Percentiles rank a stretch among this genome's conserved stretches.
phyloP scores from a whole-genome alignment of 2,888 invertebrate species.

The Uropetala carovei region DNA sequence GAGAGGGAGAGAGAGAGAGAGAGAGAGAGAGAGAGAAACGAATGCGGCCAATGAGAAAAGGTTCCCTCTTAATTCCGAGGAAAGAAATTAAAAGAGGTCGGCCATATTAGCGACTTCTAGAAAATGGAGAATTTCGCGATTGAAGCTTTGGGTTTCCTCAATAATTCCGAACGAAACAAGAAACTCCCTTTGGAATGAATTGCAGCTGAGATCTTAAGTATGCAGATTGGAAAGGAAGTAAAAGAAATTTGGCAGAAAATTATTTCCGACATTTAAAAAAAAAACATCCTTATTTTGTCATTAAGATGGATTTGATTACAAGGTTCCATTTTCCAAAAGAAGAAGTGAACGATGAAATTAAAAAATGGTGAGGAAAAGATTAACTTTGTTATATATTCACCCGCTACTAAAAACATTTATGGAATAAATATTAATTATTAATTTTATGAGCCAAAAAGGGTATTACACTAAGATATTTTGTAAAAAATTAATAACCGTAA shows the following conservation, averaged over 20 bases:
- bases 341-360: no score
- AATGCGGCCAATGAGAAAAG: neutral
- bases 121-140: neutral
- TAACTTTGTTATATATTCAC: no score
- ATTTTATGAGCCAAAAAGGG: no score
- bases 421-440: no score
- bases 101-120: neutral
- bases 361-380: no score
- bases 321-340: no score
- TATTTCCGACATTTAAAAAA: neutral
- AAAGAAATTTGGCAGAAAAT: neutral
- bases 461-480: no score
- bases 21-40: neutral
- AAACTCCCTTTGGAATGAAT: neutral
- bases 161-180: neutral
- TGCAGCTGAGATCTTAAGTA: slow-evolving; percentile 10
- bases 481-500: no score
- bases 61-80: neutral
- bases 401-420: no score
- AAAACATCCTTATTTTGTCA: neutral
- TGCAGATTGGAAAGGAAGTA: neutral
- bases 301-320: no score
- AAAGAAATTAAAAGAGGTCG: neutral
- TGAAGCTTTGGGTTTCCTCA: neutral
- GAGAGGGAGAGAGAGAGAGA: neutral